Conservation (phyloP, 2,888 invertebrate genomes). For the Parnassius orleans region DNA sequence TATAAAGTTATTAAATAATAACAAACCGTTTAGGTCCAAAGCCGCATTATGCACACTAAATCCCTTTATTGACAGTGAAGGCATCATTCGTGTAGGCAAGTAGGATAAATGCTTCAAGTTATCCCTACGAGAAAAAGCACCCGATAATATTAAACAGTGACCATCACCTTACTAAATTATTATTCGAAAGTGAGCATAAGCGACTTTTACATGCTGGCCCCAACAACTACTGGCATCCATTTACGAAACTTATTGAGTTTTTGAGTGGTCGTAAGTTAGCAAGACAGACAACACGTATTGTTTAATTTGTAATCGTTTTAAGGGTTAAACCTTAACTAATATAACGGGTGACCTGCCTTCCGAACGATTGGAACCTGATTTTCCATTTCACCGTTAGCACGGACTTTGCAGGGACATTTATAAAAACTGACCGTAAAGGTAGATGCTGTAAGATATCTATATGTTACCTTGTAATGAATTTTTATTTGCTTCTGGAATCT, state of each 20-base stretch:
- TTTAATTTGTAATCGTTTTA: neutral
- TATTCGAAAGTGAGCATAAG: neutral
- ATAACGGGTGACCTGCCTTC: neutral
- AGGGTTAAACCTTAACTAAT: neutral
- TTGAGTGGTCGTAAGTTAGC: no score
- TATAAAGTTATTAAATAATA: no score
- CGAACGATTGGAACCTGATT: no score
- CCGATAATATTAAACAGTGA: neutral
- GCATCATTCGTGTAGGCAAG: neutral
- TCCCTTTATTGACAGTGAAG: neutral
- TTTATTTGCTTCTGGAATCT: neutral
- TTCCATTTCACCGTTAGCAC: no score
- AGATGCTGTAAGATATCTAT: neutral
- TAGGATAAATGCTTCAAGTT: neutral
- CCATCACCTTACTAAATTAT: neutral
- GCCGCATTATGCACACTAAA: neutral
- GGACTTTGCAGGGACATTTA: neutral
- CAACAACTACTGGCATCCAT: neutral
- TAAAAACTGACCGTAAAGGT: no score
- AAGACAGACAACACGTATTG: neutral
- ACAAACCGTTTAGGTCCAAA: neutral
- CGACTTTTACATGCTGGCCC: neutral
- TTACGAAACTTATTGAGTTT: no score
- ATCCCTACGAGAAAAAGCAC: neutral
- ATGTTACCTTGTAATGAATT: slow-evolving; percentile 1